Conservation (phyloP, 1,140 invertebrate genomes). For the Mamestra configurata region DNA sequence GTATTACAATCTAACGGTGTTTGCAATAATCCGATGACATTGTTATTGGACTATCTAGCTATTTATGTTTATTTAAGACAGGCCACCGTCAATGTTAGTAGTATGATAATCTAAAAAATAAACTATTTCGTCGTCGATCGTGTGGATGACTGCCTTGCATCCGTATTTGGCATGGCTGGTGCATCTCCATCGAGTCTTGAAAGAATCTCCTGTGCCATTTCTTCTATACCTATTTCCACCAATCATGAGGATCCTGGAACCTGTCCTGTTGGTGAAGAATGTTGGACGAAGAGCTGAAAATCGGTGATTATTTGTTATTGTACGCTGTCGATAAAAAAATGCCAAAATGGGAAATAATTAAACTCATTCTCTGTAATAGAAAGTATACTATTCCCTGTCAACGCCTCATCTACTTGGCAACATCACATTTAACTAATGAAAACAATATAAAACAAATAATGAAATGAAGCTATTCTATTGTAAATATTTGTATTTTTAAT, state of each 20-base stretch:
- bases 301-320: neutral
- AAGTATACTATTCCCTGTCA: too few relatives aligned
- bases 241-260: constrained; percentile 16
- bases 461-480: too few relatives aligned
- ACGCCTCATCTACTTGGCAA: too few relatives aligned
- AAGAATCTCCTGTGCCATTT: constrained; percentile 36
- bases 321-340: neutral
- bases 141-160: constrained; percentile 71
- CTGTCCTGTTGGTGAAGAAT: constrained; percentile 9
- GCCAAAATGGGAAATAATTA: too few relatives aligned
- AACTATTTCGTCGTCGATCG: constrained; percentile 59
- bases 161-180: constrained; percentile 68
- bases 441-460: too few relatives aligned
- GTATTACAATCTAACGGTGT: too few relatives aligned
- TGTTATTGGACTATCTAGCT: too few relatives aligned
- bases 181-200: constrained; percentile 66
- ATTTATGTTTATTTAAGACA: neutral
- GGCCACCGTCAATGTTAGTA: neutral
- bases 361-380: too few relatives aligned
- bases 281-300: constrained; percentile 5
- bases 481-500: too few relatives aligned
- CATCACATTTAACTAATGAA: too few relatives aligned
- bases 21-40: too few relatives aligned
- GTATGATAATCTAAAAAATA: constrained; percentile 56
- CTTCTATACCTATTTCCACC: constrained; percentile 45